Conservation (phyloP, 2,888 invertebrate genomes). For the Coremacera marginata region DNA sequence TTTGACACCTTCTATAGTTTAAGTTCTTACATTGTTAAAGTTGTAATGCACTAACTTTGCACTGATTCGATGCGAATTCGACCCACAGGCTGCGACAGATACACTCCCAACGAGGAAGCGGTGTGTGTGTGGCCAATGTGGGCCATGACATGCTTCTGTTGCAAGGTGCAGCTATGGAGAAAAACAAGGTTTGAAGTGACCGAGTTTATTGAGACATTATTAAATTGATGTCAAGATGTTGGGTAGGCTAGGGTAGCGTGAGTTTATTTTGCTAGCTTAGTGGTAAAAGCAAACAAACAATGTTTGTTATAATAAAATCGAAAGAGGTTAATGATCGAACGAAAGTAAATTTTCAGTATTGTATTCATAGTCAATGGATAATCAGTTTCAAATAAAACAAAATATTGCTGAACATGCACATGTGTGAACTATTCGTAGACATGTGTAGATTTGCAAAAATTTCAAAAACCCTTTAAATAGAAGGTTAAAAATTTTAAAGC, state of each 20-base stretch:
- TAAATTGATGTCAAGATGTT: constrained; percentile 24
- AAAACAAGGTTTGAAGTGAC: neutral
- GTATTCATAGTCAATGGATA: no score
- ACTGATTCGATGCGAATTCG: neutral
- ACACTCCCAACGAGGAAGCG: neutral
- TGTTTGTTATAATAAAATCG: no score
- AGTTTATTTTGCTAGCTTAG: no score
- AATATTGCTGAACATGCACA: no score
- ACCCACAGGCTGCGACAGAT: neutral
- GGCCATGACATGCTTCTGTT: constrained; percentile 35
- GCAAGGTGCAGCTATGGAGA: constrained; percentile 11
- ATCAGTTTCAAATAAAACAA: no score
- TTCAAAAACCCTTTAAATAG: no score
- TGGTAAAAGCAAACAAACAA: neutral
- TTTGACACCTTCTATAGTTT: neutral
- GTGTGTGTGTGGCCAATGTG: constrained; percentile 3
- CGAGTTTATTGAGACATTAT: constrained; percentile 26
- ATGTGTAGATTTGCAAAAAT: no score
- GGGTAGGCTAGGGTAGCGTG: neutral
- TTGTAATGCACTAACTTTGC: constrained; percentile 1
- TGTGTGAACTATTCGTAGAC: no score
- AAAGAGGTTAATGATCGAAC: no score
- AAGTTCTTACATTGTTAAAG: constrained; percentile 7
- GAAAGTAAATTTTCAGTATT: no score
- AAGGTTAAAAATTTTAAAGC: no score